Base-by-base conservation (phyloP, 2,797 vertebrate genomes). In the Paratrypauchen microcephalus region DNA sequence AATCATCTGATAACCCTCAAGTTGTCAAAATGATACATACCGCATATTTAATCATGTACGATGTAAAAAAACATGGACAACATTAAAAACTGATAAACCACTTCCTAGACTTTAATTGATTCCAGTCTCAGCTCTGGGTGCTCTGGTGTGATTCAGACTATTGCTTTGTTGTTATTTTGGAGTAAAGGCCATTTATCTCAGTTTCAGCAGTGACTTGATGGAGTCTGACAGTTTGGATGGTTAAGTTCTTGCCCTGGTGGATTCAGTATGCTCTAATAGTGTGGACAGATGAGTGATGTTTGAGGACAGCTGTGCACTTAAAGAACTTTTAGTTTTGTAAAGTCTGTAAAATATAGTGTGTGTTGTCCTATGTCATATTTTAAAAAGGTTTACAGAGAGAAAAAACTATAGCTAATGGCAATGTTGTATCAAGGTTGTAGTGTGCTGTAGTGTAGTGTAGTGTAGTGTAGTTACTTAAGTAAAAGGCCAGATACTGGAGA, bases 271-370 rank as follows among this genome's bases (percentile, higher is more conserved):
- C 58, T 73, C 60, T 66, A 70, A 81, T 70, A 77, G 70, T 83
- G 79, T 73, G 79, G 75, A 74, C 76, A 5, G 72, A 58, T 70
- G 86, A 86, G 50, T 83, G 85, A 89, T 73, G 80, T 69, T 69
- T 11, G 68, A 67, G 78, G 80, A 76, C 87, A 90, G 86, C 87
- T 86, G 87, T 59, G 66, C 55, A 68, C 80, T 74, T 74, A 87
- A 45, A 45, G 12, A 45, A 15, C 41, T 16, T 45, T 45, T 13
- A 13, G 41, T 1, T 45, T 45, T 45, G 11, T 45, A 45, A 52
- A 56, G 19, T 52, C 15, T 69, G 58, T 63, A 16, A 4, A 11
- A n/a, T 23, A 2, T 16, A 23, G 26, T 54, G n/a, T 21, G 21
- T 23, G 19, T 9, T 36, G 32, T 36, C 8, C 32, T 36, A 8